These are phyloP conservation scores for Lineus longissimus DNA, from an alignment of 1,140 invertebrate species.

Conservation along the genomic window DNA sequence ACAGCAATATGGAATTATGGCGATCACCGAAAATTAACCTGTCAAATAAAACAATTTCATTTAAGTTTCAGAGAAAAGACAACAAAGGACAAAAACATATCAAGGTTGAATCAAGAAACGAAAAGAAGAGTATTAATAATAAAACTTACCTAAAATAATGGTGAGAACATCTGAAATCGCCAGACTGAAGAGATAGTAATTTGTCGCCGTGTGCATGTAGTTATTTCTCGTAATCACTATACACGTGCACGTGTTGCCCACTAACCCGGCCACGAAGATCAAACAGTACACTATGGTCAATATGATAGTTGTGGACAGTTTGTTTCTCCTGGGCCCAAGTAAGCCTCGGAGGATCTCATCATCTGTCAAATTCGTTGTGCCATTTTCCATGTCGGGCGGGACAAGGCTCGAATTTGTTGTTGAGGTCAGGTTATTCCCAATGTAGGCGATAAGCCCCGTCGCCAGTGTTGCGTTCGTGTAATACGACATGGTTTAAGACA, in stretches of 20 bases:
- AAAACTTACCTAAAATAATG: constrained; percentile 58
- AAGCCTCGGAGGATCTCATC: not conserved
- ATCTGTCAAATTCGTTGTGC: not conserved
- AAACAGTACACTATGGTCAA: constrained; percentile 35
- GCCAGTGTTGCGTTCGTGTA: too few relatives aligned
- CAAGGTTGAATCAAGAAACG: too few relatives aligned
- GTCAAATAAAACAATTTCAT: too few relatives aligned
- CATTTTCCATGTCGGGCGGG: not conserved
- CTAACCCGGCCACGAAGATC: constrained; percentile 38
- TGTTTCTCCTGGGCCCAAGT: not conserved
- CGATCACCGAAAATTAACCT: too few relatives aligned
- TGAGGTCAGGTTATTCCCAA: too few relatives aligned
- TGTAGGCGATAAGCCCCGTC: too few relatives aligned
- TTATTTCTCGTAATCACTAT: constrained; percentile 40
- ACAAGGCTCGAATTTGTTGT: too few relatives aligned
- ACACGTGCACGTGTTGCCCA: constrained; percentile 47
- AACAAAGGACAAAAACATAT: too few relatives aligned
- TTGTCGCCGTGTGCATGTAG: constrained; percentile 61
- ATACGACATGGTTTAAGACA: too few relatives aligned
- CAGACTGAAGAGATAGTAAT: constrained; percentile 88
- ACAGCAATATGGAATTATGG: too few relatives aligned
- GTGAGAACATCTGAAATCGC: constrained; percentile 89
- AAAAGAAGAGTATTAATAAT: not conserved
- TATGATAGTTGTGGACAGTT: not conserved
- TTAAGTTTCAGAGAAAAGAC: too few relatives aligned